Evolutionary conservation across 1,140 invertebrate genomes (phyloP), one percentile per base, ranked within the genome.

Genomic region (Sarcophaga bullata): DNA sequence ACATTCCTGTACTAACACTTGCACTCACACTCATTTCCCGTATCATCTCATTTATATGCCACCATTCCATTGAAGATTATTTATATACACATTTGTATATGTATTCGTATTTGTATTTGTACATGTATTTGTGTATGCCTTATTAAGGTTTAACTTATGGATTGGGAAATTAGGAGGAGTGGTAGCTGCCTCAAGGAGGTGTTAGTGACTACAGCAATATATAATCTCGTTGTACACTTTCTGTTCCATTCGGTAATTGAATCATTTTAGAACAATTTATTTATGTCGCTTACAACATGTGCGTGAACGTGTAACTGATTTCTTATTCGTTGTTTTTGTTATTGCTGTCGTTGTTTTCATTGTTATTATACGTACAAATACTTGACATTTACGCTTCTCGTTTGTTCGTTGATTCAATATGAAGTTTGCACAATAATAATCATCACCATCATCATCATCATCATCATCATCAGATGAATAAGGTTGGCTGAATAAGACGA

Each of bases 191-290:
- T 68, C n/a, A 8, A 15, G 17, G 7, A 58, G 13, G 13, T n/a
- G 15, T 58, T 8, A 58, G n/a, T 17, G 19, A 2, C 73, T 13
- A 75, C 73, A 37, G 9, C 47, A 46, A 75, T 48, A 17, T 75
- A 50, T 76, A 50, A 68, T 68, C 62, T 68, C 47, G 73, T 76
- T 47, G 73, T 76, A 11, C 49, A 50, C n/a, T 48, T 76, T 48
- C 73, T 76, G 49, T 76, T 48, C 73, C 47, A n/a, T 76, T 37
- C 73, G 46, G 73, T 76, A 80, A 80, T 80, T 80, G 50, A 80
- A 80, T 54, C 58, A 80, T 80, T 80, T 80, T 68, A 54, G 50
- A 80, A 58, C 58, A 37, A 80, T 80, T 80, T 80, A 58, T 68
- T 76, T 76, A 49, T 76, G 73, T 76, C 73, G 73, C 73, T 76